phyloP scores from a whole-genome alignment of 2,113 vertebrate species.

The Coturnix japonica region DNA sequence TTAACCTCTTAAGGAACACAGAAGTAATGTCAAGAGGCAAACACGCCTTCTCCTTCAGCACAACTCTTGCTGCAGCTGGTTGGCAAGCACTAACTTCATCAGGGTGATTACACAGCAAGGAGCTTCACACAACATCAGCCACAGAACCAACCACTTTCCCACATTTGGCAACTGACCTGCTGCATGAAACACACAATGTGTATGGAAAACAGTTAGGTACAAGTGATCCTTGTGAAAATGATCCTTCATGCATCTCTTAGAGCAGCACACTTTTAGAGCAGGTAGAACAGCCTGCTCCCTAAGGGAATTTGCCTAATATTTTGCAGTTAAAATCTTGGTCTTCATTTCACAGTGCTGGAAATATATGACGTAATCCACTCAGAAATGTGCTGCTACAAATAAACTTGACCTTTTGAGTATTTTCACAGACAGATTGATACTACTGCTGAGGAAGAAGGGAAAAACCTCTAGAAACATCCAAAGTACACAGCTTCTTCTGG shows the following conservation, averaged over 20 bases:
- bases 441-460: not conserved
- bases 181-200: not conserved
- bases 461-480: not conserved
- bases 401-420: not conserved
- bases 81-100: not conserved
- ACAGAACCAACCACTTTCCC: not conserved
- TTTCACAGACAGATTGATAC: not conserved
- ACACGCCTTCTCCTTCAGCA: not conserved
- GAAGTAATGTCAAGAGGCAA: not conserved
- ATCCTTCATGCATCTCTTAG: not conserved
- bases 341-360: not conserved
- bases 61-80: not conserved
- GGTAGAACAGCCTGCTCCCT: not conserved
- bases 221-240: not conserved
- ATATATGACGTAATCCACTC: not conserved
- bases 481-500: not conserved
- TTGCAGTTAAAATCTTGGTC: not conserved
- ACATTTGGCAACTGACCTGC: not conserved
- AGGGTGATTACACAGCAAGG: not conserved
- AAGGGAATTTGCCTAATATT: not conserved
- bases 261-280: not conserved
- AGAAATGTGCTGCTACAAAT: slow-evolving; percentile 16
- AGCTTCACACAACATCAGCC: not conserved
- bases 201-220: not conserved
- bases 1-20: not conserved